These are phyloP conservation scores for Cavia aperea DNA, from an alignment of 2,113 vertebrate species.

Conservation along the genomic window DNA sequence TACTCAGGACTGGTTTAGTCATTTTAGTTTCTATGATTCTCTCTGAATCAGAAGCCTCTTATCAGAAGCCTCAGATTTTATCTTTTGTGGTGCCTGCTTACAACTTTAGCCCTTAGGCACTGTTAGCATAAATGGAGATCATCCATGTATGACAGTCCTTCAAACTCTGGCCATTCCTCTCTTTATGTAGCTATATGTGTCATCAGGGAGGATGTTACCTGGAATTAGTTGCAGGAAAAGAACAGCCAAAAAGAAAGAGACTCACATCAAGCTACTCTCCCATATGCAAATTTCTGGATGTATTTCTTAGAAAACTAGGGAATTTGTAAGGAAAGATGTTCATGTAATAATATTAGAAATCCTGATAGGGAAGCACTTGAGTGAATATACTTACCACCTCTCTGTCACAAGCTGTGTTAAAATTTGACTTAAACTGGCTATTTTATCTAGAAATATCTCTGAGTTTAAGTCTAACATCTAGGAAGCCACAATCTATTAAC, in stretches of 20 bases:
- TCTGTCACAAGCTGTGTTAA: slow-evolving; percentile 1
- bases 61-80: neutral
- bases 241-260: neutral
- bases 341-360: neutral
- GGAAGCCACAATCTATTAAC: neutral
- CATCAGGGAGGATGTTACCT: neutral
- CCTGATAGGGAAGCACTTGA: neutral
- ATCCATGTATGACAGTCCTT: neutral
- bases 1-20: neutral
- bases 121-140: neutral
- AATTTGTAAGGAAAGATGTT: neutral
- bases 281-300: neutral
- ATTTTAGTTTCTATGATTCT: neutral
- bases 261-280: neutral
- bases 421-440: neutral
- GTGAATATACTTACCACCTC: neutral
- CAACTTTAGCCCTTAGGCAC: neutral
- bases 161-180: neutral
- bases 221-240: neutral
- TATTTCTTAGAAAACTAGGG: neutral
- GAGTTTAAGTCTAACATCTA: neutral
- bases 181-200: neutral
- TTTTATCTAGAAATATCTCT: neutral
- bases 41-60: neutral
- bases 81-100: neutral